Conservation (phyloP, 2,113 vertebrate species). For the Zapus hudsonius region DNA sequence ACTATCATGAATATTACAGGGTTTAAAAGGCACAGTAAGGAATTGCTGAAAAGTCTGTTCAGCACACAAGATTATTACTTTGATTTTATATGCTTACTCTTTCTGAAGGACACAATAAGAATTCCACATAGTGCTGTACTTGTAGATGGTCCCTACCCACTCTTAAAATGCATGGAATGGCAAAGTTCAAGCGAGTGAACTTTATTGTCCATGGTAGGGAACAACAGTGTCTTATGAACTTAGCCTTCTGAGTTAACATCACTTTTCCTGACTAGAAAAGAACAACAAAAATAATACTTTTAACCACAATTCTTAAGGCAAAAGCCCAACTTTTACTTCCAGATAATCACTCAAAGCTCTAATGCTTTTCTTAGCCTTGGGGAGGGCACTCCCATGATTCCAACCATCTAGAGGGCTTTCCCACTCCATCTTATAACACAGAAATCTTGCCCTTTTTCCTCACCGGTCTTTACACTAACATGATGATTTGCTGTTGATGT, state of each 20-base stretch:
- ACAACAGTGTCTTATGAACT: constrained; percentile 81
- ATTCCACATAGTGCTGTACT: constrained; percentile 75
- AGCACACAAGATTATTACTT: constrained; percentile 82
- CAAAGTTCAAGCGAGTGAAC: constrained; percentile 82
- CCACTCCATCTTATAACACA: constrained; percentile 80
- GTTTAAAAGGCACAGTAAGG: constrained; percentile 86
- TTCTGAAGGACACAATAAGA: constrained; percentile 79
- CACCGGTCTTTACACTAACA: constrained; percentile 86
- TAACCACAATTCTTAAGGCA: constrained; percentile 82
- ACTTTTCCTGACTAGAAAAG: constrained; percentile 77
- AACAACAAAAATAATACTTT: constrained; percentile 83
- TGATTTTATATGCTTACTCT: constrained; percentile 79
- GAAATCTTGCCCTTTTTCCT: constrained; percentile 82
- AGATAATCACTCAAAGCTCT: constrained; percentile 77
- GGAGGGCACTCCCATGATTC: constrained; percentile 81
- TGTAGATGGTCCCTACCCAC: constrained; percentile 79
- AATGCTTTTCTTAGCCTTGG: constrained; percentile 81
- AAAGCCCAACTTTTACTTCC: constrained; percentile 82
- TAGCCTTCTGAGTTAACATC: constrained; percentile 81
- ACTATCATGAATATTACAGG: constrained; percentile 84
- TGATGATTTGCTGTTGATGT: constrained; percentile 86
- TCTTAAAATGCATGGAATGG: constrained; percentile 75
- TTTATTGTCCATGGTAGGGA: constrained; percentile 84
- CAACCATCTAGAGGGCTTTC: constrained; percentile 78
- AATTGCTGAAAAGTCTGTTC: constrained; percentile 81